A percentile compares a stretch with the other conserved stretches of the same genome.
Evolutionary conservation across 2,888 invertebrate species (phyloP).

Genomic region (Hylaea fasciaria): DNA sequence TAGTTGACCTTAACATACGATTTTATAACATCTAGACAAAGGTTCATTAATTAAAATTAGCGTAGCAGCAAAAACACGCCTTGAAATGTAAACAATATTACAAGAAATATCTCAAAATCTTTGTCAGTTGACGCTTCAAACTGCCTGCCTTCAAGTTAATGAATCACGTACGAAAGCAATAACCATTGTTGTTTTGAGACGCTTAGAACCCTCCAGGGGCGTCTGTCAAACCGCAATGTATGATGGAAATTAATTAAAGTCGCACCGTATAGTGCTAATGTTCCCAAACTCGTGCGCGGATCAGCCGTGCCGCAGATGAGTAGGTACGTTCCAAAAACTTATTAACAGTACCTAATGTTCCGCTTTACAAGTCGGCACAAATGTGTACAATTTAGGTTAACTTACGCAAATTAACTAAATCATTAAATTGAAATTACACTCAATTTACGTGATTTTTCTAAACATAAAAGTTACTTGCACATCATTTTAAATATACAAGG

Average conservation of each 20-base stretch:
- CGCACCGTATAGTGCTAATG: slow-evolving; percentile 24
- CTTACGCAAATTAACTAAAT: no score
- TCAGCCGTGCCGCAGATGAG: slow-evolving; percentile 24
- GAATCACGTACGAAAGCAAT: slow-evolving; percentile 45
- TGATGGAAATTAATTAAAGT: slow-evolving; percentile 41
- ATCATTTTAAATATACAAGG: no score
- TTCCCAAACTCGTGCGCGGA: slow-evolving; percentile 33
- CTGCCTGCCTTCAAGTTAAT: slow-evolving; percentile 38
- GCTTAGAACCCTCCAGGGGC: slow-evolving; percentile 39
- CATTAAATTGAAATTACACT: no score
- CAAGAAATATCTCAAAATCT: slow-evolving; percentile 29
- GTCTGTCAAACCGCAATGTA: slow-evolving; percentile 45
- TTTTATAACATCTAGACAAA: slow-evolving; percentile 20
- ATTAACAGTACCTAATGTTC: slow-evolving; percentile 4
- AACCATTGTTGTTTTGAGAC: slow-evolving; percentile 40
- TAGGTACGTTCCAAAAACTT: slow-evolving; percentile 25
- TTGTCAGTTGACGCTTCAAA: slow-evolving; percentile 30
- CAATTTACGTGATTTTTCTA: no score
- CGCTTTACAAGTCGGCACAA: no score
- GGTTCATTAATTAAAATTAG: slow-evolving; percentile 32
- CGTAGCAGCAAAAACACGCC: slow-evolving; percentile 27
- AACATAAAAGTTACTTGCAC: no score
- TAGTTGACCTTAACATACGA: slow-evolving; percentile 3
- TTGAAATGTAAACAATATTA: slow-evolving; percentile 30
- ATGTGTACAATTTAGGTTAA: no score